Evolutionary conservation across 2,888 invertebrate genomes (phyloP).

Genomic region (Gandaritis pyraliata): DNA sequence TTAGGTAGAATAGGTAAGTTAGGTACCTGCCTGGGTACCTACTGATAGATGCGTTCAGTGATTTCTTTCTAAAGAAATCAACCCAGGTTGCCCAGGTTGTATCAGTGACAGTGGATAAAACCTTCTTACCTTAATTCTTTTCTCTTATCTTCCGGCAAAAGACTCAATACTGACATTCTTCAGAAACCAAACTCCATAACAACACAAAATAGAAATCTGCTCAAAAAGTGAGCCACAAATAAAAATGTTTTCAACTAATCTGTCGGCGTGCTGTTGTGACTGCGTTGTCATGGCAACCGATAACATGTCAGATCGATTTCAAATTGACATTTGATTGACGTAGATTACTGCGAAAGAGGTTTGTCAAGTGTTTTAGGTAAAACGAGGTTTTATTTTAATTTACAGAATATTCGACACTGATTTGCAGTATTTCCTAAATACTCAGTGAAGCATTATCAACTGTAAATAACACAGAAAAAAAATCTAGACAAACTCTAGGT

Average conservation of each 20-base stretch:
- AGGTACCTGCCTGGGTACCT: too few relatives aligned
- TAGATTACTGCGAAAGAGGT: conserved; percentile 40
- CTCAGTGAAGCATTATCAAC: too few relatives aligned
- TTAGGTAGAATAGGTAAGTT: too few relatives aligned
- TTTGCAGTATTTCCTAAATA: too few relatives aligned
- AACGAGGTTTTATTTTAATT: conserved; percentile 2
- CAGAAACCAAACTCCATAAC: conserved; percentile 60
- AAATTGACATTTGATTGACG: conserved; percentile 52
- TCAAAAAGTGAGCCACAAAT: conserved; percentile 47
- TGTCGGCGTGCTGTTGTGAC: conserved; percentile 55
- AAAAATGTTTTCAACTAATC: conserved; percentile 50
- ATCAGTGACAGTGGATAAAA: background rate
- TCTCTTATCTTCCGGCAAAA: conserved; percentile 78
- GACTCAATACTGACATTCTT: conserved; percentile 79
- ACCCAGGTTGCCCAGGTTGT: too few relatives aligned
- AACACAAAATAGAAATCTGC: conserved; percentile 50
- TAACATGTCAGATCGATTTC: conserved; percentile 61
- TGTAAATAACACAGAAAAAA: too few relatives aligned
- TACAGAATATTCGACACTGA: too few relatives aligned
- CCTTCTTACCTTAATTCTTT: conserved; percentile 65
- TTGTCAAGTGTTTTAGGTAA: conserved; percentile 23
- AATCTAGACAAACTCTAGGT: too few relatives aligned
- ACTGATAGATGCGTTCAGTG: too few relatives aligned
- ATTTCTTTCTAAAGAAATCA: too few relatives aligned
- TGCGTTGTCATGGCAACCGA: conserved; percentile 64